Evolutionary conservation across 2,113 vertebrate genomes (phyloP), one percentile per base, ranked within the genome.

Genomic region (Varanus salvator): DNA sequence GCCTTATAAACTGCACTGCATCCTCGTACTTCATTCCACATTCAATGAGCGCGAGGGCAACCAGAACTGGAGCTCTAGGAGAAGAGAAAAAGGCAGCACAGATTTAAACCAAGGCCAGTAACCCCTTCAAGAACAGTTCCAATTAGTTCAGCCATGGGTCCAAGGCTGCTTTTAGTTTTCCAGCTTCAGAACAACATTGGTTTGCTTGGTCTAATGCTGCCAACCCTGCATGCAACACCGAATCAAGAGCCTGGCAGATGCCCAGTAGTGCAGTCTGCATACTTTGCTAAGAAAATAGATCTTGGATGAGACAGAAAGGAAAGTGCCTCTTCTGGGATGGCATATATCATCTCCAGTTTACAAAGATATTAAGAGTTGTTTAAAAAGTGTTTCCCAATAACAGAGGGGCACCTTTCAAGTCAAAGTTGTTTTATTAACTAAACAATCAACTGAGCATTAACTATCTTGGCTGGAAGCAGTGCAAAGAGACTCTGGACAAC

Each of bases 21-120:
- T 99, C 99, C 96, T 99, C 99, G 3, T 99, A 99, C 97, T 99
- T 99, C 99, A 99, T 99, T 95, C 99, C 99, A 96, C 96, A 97
- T 95, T 99, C 99, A 95, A 99, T 98, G 96, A 99, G 98, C 94
- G 99, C 99, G 90, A 99, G 98, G 91, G 99, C 99, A 92, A 99
- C 99, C 96, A 99, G 96, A 89, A 99, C 99, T 85, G 99, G 99
- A 97, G 99, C 99, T 97, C 99, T 99, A 94, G 6, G 94, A 94
- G 87, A 60, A 91, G 78, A 97, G 91, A 66, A 92, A 85, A 97
- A 92, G 94, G 76, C 80, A 85, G 87, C 86, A 66, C 48, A 74
- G 76, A 78, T 95, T 72, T 88, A 57, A 93, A 27, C 25, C 17
- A 11, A 27, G 78, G 6, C 12, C 3, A 83, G 1, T 0, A 87